These are phyloP conservation scores for Burhinus bistriatus DNA, from an alignment of 2,113 vertebrate genomes.

Conservation along the genomic window DNA sequence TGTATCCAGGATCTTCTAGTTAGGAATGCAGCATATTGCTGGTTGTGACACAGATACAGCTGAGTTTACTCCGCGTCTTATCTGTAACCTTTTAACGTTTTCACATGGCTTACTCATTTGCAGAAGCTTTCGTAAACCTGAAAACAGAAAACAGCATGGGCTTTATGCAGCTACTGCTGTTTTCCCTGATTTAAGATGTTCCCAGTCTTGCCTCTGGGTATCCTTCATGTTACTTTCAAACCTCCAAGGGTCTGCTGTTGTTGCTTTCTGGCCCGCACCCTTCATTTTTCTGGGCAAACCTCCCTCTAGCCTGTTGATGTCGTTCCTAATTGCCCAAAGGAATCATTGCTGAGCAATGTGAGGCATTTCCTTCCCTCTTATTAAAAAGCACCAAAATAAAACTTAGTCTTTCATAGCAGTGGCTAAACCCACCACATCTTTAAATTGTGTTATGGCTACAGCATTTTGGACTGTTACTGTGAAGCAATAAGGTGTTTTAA, in stretches of 20 bases:
- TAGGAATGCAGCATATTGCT: conserved; percentile 42
- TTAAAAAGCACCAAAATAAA: conserved; percentile 64
- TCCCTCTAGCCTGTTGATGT: conserved; percentile 52
- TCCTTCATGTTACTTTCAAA: conserved; percentile 37
- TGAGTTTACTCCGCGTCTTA: conserved; percentile 50
- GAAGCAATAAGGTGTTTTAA: not conserved
- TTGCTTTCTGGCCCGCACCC: conserved; percentile 9
- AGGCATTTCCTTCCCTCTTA: conserved; percentile 66
- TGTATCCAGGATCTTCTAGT: conserved; percentile 7
- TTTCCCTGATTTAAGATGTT: not conserved
- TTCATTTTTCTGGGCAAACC: conserved; percentile 54
- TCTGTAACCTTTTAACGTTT: conserved; percentile 58
- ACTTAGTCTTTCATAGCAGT: conserved; percentile 2
- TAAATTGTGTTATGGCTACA: not conserved
- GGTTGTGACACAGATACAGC: conserved; percentile 43
- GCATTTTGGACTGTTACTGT: not conserved
- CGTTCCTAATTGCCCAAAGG: conserved; percentile 53
- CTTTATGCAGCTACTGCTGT: not conserved
- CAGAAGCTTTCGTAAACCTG: conserved; percentile 26
- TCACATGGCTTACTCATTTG: conserved; percentile 28
- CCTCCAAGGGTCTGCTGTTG: conserved; percentile 40
- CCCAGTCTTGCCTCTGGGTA: not conserved
- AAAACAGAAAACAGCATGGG: conserved; percentile 34
- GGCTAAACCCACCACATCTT: not conserved
- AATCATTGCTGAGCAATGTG: conserved; percentile 58